These are phyloP conservation scores for Varanus salvator DNA, from an alignment of 2,113 vertebrate genomes.

Conservation along the genomic window DNA sequence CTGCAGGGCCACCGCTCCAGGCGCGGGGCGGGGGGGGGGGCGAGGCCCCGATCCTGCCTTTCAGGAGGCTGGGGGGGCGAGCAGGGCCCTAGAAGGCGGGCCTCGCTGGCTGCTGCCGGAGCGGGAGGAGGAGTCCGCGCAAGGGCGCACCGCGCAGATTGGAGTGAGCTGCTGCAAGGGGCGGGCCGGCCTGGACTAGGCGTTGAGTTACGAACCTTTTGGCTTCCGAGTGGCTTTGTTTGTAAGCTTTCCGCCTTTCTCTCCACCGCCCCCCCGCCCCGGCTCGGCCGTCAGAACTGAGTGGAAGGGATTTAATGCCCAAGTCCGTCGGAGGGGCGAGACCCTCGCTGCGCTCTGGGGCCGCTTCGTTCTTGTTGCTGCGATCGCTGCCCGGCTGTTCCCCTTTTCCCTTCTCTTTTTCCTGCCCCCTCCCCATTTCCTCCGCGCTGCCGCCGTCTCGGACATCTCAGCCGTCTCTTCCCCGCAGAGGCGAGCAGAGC, in stretches of 20 bases:
- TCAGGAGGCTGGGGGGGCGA: background rate
- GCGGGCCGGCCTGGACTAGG: conserved; percentile 3
- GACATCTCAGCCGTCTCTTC: background rate
- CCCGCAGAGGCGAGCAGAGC: background rate
- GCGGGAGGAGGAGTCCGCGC: background rate
- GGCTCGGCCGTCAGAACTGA: background rate
- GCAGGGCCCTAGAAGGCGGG: background rate
- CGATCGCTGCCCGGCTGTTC: background rate
- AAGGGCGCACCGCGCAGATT: background rate
- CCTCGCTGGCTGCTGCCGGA: background rate
- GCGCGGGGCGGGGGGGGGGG: too few species aligned
- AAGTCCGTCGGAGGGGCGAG: background rate
- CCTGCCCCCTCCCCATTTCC: background rate
- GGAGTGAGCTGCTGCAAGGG: background rate
- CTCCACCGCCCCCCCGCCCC: background rate
- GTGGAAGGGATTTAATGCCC: background rate
- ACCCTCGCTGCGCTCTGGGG: background rate
- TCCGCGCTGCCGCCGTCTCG: background rate
- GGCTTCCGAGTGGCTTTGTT: conserved; percentile 22
- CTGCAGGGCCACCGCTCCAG: background rate
- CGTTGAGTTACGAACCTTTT: conserved; percentile 14
- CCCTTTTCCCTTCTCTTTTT: too few species aligned
- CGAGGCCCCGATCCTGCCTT: background rate
- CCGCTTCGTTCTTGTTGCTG: background rate
- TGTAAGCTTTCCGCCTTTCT: background rate